Conservation (phyloP, 1,140 invertebrate species). For the Aphis craccivora region DNA sequence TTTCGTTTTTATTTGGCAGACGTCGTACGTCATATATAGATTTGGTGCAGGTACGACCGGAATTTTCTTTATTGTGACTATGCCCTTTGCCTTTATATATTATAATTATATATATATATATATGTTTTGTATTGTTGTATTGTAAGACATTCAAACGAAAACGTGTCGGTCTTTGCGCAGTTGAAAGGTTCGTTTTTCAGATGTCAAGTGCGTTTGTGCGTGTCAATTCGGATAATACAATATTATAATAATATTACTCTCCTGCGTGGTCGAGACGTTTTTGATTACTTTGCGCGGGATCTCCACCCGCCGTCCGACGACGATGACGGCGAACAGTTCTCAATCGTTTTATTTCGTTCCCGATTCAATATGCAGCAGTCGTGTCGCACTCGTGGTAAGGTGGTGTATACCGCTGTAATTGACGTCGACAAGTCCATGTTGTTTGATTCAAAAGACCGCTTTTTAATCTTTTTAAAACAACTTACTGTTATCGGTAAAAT, state of each 20-base stretch:
- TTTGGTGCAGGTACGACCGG: not conserved
- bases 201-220: slow-evolving; percentile 1
- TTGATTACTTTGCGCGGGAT: slow-evolving; percentile 1
- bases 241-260: not conserved
- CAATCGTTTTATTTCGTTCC: slow-evolving; percentile 8
- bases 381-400: not conserved
- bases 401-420: not conserved
- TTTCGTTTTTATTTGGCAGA: not conserved
- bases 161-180: not conserved
- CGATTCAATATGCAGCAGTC: not conserved
- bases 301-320: not conserved
- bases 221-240: slow-evolving; percentile 25
- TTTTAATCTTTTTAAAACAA: not conserved
- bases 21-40: not conserved
- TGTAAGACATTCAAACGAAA: not conserved
- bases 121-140: not conserved
- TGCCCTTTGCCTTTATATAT: not conserved
- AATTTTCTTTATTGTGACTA: not conserved
- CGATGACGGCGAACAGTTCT: not conserved
- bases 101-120: not conserved
- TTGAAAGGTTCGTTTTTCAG: slow-evolving; percentile 20
- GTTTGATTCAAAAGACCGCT: not conserved
- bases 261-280: slow-evolving; percentile 11
- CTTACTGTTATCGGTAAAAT: not conserved
- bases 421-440: not conserved